phyloP scores from a whole-genome alignment of 1,140 invertebrate species.

The Metaphire vulgaris region DNA sequence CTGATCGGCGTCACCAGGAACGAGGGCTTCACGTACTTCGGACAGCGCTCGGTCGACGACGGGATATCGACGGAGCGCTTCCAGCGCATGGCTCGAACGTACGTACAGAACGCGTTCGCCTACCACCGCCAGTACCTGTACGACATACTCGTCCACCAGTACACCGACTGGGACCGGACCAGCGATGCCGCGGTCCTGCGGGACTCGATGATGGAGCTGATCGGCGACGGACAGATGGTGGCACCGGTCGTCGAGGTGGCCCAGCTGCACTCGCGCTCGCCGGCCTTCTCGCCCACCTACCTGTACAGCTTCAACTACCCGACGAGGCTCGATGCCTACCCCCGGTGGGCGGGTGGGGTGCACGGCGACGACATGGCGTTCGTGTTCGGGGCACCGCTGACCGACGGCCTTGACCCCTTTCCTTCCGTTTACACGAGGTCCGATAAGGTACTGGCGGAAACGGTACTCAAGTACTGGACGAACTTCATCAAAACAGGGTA shows the following conservation, averaged over 20 bases:
- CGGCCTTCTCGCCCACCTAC: slow-evolving; percentile 44
- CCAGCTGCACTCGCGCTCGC: slow-evolving; percentile 54
- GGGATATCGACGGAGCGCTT: slow-evolving; percentile 60
- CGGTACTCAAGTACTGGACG: not conserved
- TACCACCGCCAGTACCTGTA: slow-evolving; percentile 92
- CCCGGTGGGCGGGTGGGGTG: too few relatives aligned
- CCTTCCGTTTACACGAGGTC: not conserved
- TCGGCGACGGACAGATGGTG: slow-evolving; percentile 71
- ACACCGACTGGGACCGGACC: slow-evolving; percentile 82
- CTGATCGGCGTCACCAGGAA: slow-evolving; percentile 86
- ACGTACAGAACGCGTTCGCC: slow-evolving; percentile 75
- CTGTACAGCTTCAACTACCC: slow-evolving; percentile 82
- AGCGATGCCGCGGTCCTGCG: slow-evolving; percentile 86
- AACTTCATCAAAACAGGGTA: not conserved
- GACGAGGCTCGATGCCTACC: too few relatives aligned
- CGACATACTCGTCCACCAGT: slow-evolving; percentile 92
- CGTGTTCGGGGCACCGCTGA: not conserved
- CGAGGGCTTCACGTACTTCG: slow-evolving; percentile 81
- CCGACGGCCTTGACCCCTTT: not conserved
- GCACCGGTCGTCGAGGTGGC: slow-evolving; percentile 79
- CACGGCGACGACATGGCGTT: too few relatives aligned
- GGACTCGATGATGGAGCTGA: slow-evolving; percentile 80
- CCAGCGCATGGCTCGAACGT: slow-evolving; percentile 65
- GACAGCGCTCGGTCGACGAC: slow-evolving; percentile 79
- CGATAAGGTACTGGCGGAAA: not conserved